Evolutionary conservation across 2,888 invertebrate genomes (phyloP), one percentile per base, ranked within the genome.

Genomic region (Scaptomyza tumidula): DNA sequence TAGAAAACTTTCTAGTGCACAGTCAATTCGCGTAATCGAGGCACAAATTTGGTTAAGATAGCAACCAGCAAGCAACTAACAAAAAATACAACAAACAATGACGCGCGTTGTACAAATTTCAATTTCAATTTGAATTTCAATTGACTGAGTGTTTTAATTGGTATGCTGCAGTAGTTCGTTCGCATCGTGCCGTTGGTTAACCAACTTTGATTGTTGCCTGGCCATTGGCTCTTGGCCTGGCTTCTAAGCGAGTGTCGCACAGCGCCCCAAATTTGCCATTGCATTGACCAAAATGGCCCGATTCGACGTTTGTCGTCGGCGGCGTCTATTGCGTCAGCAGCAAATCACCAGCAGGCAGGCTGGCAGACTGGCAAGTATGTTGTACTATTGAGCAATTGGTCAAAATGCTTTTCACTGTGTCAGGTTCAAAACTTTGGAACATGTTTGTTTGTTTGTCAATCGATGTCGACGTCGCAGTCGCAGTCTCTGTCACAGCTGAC

Each of bases 281-380:
- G 86, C 75, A 84, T 64, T 73, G 78, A 66, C 86, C 86, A 86
- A 82, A 82, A 82, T 80, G 84, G 80, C 84, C 84, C 63, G 65
- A 61, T 72, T 50, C 58, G 70, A 45, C 54, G 33, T 37, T 35
- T 35, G 35, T 35, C n/a, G n/a, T 37, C 37, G 37, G 13, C 37
- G 39, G 35, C 60, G 60, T 64, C 72, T 66, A 80, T 82, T 82
- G 85, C 82, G 82, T 82, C 82, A 82, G 75, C 69, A 52, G 55
- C 49, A 37, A 48, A 50, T 33, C 72, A 50, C 49, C 58, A 46
- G 53, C 55, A 60, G 39, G 39, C 39, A 14, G 14, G 39, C 39
- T 9, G 14, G 39, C 39, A 39, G 29, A 5, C 29, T 5, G 7
- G 7, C 29, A 2, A 3, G 24, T 9, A 14, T 14, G 39, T 39